phyloP scores from a whole-genome alignment of 2,113 vertebrate species.

The Trinectes maculatus region DNA sequence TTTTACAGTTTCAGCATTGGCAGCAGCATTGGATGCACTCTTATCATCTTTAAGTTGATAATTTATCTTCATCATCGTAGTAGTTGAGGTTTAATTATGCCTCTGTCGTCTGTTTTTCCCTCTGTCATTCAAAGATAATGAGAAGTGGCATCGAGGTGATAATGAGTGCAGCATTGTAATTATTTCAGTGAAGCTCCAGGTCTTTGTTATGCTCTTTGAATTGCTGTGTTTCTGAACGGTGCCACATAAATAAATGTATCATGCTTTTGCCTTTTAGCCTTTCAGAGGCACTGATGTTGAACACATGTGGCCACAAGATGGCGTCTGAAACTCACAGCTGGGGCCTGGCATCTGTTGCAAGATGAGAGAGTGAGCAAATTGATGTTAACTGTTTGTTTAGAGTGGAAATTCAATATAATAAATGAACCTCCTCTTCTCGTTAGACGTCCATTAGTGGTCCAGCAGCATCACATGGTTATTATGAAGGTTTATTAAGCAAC shows the following conservation, averaged over 20 bases:
- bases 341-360: constrained; percentile 2
- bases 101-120: neutral
- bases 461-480: neutral
- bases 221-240: neutral
- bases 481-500: constrained; percentile 21
- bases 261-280: neutral
- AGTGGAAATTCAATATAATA: constrained; percentile 33
- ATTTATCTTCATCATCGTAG: constrained; percentile 9
- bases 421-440: neutral
- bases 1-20: neutral
- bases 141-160: neutral
- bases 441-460: constrained; percentile 5
- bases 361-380: constrained; percentile 12
- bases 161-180: neutral
- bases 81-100: constrained; percentile 5
- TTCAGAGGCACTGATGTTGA: neutral
- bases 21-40: neutral
- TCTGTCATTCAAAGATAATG: constrained; percentile 8
- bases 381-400: constrained; percentile 8
- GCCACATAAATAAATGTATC: neutral
- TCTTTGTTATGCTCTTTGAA: no score
- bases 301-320: constrained; percentile 67
- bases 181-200: no score
- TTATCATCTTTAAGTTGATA: neutral
- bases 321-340: constrained; percentile 57